phyloP scores from a whole-genome alignment of 2,888 invertebrate species.

The Thymelicus lineola region DNA sequence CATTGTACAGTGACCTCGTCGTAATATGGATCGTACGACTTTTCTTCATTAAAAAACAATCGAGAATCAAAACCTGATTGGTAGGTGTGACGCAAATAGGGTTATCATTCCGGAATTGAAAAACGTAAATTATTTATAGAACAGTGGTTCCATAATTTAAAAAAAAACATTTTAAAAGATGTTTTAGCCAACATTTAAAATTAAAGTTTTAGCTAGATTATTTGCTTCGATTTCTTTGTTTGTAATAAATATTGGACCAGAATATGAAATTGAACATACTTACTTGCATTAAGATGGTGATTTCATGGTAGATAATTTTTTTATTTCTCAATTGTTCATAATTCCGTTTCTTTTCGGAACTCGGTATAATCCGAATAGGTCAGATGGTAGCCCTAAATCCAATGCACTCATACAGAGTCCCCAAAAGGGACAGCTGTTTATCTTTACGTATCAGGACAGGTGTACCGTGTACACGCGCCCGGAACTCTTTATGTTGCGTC shows the following conservation, averaged over 20 bases:
- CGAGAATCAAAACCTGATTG: conserved; percentile 29
- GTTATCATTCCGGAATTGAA: conserved; percentile 39
- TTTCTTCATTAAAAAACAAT: not conserved
- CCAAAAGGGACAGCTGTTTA: conserved; percentile 64
- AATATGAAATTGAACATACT: too few species aligned
- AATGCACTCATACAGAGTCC: conserved; percentile 50
- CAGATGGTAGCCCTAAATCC: not conserved
- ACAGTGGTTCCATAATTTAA: too few species aligned
- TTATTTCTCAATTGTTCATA: too few species aligned
- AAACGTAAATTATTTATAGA: not conserved
- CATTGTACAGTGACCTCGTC: not conserved
- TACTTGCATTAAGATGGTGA: too few species aligned
- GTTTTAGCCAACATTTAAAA: too few species aligned
- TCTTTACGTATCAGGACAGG: conserved; percentile 48
- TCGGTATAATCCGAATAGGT: not conserved
- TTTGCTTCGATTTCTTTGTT: too few species aligned
- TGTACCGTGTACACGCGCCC: conserved; percentile 42
- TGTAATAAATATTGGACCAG: too few species aligned
- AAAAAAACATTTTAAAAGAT: too few species aligned
- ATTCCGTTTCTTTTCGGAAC: too few species aligned
- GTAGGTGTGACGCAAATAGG: conserved; percentile 6
- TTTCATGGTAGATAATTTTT: too few species aligned
- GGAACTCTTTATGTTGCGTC: conserved; percentile 42
- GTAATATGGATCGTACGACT: not conserved
- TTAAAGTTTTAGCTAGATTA: too few species aligned